Evolutionary conservation across 1,140 invertebrate species (phyloP), one percentile per base, ranked within the genome.

Genomic region (Metopolophium dirhodum): DNA sequence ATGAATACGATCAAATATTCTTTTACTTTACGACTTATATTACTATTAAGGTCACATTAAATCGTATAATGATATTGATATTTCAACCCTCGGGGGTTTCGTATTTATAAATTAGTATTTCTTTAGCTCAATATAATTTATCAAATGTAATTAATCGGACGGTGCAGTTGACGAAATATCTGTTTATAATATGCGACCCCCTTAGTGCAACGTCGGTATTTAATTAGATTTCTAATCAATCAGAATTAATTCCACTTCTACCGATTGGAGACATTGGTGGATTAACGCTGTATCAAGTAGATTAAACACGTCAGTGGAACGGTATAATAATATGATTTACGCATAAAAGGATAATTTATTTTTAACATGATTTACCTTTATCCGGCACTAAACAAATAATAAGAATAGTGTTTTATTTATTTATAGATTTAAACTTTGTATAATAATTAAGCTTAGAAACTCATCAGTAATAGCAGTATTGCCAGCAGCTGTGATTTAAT

Each of bases 191-290:
- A 45, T 47, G 30, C 61, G 8, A 89, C 88, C 88, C 49, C n/a
- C 35, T 57, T 30, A 41, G 22, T 41, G 51, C 20, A 23, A 7
- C 51, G 35, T 37, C 51, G 11, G 51, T 57, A 26, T 89, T 89
- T 89, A 89, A 89, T 57, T 89, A 89, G 88, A 89, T 89, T 57
- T 89, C 22, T 57, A 89, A 89, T 89, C 49, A 89, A 89, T 89
- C 88, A 89, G 51, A 57, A 89, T 37, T 35, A 89, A 89, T 57
- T 57, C 88, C 88, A 89, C 51, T 89, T 57, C 35, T 26, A 26
- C 49, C 88, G 35, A 37, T 57, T 54, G 88, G 22, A 57, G 88
- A 89, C 49, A 41, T 89, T 30, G n/a, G 88, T 54, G 20, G n/a
- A 89, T 89, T 89, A 89, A 89, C n/a, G 87, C 49, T 37, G n/a